Percentiles rank a stretch among this genome's conserved stretches.
Conservation (phyloP, 2,888 invertebrate genomes). For the Epistrophe grossulariae region DNA sequence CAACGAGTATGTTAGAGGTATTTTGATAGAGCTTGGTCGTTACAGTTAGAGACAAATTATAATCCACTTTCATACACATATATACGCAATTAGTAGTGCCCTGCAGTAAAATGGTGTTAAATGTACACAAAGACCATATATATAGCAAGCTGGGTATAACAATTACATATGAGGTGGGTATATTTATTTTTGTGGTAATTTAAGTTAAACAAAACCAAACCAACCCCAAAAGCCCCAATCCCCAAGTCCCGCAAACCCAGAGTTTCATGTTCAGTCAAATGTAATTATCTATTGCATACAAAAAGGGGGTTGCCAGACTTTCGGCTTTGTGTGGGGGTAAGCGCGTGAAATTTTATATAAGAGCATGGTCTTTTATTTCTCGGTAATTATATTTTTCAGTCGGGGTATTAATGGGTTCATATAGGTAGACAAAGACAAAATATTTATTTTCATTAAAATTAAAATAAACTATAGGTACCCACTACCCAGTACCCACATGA, state of each 20-base stretch:
- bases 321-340: not conserved
- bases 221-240: not conserved
- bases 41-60: conserved; percentile 69
- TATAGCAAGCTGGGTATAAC: too few species aligned
- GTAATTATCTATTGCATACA: conserved; percentile 2
- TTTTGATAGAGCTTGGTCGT: conserved; percentile 51
- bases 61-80: conserved; percentile 42
- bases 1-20: conserved; percentile 28
- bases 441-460: too few species aligned
- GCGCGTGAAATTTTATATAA: conserved; percentile 7
- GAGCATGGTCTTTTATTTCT: not conserved
- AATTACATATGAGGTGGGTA: not conserved
- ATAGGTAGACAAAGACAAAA: too few species aligned
- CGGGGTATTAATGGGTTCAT: not conserved
- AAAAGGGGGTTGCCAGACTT: not conserved
- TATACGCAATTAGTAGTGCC: conserved; percentile 27
- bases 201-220: conserved; percentile 10
- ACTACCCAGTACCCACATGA: too few species aligned
- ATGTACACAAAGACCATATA: not conserved
- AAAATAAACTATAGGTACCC: too few species aligned
- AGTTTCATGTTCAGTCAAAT: conserved; percentile 7
- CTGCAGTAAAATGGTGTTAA: not conserved
- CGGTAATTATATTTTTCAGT: conserved; percentile 13
- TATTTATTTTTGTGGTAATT: conserved; percentile 16
- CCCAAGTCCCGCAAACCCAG: not conserved